Evolutionary conservation across 2,113 vertebrate species (phyloP).

Genomic region (Calyptommatus sinebrachiatus): DNA sequence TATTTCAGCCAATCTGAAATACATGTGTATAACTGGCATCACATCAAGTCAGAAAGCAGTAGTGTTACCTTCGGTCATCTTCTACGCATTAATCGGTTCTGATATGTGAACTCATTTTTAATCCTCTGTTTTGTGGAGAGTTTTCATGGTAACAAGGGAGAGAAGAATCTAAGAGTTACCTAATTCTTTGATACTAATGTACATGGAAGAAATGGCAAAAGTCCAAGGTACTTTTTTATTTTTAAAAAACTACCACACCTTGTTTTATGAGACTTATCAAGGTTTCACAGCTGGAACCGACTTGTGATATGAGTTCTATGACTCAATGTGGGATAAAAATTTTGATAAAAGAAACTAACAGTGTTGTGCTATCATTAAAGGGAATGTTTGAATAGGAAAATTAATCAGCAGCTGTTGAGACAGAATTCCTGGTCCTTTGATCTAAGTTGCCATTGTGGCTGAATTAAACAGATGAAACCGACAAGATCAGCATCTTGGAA

Average conservation of each 20-base stretch:
- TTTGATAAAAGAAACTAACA: conserved; percentile 46
- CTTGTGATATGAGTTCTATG: conserved; percentile 32
- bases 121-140: conserved; percentile 20
- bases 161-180: background rate
- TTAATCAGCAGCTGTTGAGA: conserved; percentile 57
- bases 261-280: conserved; percentile 44
- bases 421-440: conserved; percentile 53
- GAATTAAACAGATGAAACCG: background rate
- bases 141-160: conserved; percentile 40
- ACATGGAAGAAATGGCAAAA: conserved; percentile 50
- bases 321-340: conserved; percentile 40
- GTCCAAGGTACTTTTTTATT: conserved; percentile 42
- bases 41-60: background rate
- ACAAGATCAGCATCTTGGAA: background rate
- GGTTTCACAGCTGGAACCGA: conserved; percentile 38
- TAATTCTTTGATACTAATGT: conserved; percentile 11
- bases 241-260: conserved; percentile 30
- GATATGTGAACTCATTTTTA: background rate
- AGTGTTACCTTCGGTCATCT: background rate
- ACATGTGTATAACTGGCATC: conserved; percentile 31
- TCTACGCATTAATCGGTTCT: background rate
- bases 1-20: conserved; percentile 16
- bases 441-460: conserved; percentile 17
- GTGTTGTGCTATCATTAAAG: conserved; percentile 45
- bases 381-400: conserved; percentile 52